phyloP scores from a whole-genome alignment of 2,888 invertebrate species.

The Metalampra italica region DNA sequence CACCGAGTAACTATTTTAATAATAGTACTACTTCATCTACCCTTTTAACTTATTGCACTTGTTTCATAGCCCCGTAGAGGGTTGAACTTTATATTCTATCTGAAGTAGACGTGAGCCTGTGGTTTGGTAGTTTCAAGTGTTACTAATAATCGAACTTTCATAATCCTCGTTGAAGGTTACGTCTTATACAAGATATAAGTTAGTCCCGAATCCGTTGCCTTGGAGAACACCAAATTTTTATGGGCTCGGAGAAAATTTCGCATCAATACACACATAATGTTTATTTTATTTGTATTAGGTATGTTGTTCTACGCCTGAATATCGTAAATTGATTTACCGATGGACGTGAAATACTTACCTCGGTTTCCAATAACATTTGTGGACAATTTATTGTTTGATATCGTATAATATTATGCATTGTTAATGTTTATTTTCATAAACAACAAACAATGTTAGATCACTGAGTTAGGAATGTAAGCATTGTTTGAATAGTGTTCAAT shows the following conservation, averaged over 20 bases:
- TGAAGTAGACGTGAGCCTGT: not conserved
- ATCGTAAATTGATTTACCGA: not conserved
- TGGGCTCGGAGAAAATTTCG: too few species aligned
- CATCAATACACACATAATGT: too few species aligned
- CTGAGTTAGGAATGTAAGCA: too few species aligned
- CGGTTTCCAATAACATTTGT: not conserved
- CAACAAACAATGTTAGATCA: too few species aligned
- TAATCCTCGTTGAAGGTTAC: too few species aligned
- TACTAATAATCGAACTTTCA: too few species aligned
- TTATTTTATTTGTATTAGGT: too few species aligned
- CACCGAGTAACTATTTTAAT: slow-evolving; percentile 32
- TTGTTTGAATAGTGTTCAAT: not conserved
- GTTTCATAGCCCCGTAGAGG: slow-evolving; percentile 10
- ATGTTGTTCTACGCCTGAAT: not conserved
- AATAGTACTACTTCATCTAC: slow-evolving; percentile 29
- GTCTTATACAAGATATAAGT: too few species aligned
- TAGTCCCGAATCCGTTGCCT: too few species aligned
- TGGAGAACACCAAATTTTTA: too few species aligned
- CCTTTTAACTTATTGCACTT: slow-evolving; percentile 27
- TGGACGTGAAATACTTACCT: not conserved
- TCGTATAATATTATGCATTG: not conserved
- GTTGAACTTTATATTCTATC: slow-evolving; percentile 6
- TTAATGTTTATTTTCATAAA: not conserved
- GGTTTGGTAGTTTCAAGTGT: slow-evolving; percentile 3
- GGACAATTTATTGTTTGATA: not conserved